Evolutionary conservation across 1,140 invertebrate species (phyloP).

Genomic region (Drosophila kikkawai): DNA sequence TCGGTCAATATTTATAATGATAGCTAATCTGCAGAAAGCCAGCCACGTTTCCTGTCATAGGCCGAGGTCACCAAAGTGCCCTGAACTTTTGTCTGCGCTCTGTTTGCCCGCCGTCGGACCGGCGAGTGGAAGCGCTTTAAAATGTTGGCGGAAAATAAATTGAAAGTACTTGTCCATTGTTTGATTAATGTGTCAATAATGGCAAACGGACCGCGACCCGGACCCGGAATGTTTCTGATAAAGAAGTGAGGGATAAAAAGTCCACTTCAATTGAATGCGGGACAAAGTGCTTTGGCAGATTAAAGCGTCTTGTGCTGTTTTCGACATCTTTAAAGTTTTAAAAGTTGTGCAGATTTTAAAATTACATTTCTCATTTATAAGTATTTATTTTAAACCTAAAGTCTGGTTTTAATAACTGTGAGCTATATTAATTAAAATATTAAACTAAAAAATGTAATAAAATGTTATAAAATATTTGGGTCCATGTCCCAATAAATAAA

Average conservation of each 20-base stretch:
- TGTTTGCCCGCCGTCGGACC: conserved; percentile 40
- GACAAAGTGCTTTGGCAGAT: conserved; percentile 30
- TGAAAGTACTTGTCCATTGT: conserved; percentile 81
- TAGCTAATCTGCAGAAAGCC: conserved; percentile 67
- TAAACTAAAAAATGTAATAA: too few species aligned
- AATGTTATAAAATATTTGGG: too few species aligned
- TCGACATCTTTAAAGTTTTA: background rate
- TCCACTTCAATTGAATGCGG: conserved; percentile 21
- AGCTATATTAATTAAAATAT: too few species aligned
- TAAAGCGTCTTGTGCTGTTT: conserved; percentile 2
- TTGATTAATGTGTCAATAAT: conserved; percentile 83
- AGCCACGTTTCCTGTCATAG: conserved; percentile 30
- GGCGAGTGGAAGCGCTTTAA: conserved; percentile 57
- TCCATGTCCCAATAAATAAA: background rate
- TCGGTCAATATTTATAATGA: conserved; percentile 81
- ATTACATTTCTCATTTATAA: background rate
- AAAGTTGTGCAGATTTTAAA: background rate
- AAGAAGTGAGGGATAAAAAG: conserved; percentile 19
- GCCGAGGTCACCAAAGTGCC: conserved; percentile 40
- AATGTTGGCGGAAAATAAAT: conserved; percentile 70
- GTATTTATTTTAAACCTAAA: background rate
- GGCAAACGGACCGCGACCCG: conserved; percentile 44
- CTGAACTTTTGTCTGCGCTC: conserved; percentile 39
- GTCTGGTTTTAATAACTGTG: too few species aligned
- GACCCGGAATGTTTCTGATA: conserved; percentile 33